Evolutionary conservation across 2,888 invertebrate species (phyloP), one percentile per base, ranked within the genome.

Genomic region (Tolmerus cingulatus): DNA sequence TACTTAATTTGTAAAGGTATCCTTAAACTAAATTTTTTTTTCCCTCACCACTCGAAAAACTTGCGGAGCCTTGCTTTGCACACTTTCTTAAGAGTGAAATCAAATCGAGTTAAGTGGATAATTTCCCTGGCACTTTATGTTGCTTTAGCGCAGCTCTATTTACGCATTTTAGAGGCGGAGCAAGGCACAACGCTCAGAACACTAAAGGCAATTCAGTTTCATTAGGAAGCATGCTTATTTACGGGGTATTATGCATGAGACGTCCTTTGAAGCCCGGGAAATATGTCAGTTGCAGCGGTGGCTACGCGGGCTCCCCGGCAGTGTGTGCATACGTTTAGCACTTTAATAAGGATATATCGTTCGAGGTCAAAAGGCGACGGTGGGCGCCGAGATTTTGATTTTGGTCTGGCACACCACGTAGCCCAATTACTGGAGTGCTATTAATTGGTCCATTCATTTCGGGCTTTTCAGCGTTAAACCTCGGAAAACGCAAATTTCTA

Each of bases 61-160:
- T 76, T 76, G 66, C 76, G 14, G 27, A 76, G 76, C 76, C 34
- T 76, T 76, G 57, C 30, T 19, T 74, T 76, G 37, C 76, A 76
- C 19, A 34, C 76, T 43, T 78, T 78, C 78, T 78, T 78, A 23
- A 78, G 43, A 43, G 40, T 78, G 78, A 43, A 78, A 78, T 78
- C 78, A 78, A 78, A 78, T 78, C 78, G 78, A 78, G 78, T 78
- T 78, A 78, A 78, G 78, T 43, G 78, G 78, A 78, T 78, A 78
- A 78, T 78, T 77, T 78, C 23, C 23, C 46, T 1, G 78, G 19
- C 46, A 78, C 78, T 78, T 78, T 78, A 78, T 78, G 43, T 78
- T 46, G 46, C 78, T 78, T 46, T 66, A 40, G 78, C 40, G 46
- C 43, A 78, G 23, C 23, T 43, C 37, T 43, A 78, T 78, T 78